Base-by-base conservation (phyloP, 2,888 invertebrate genomes). In the Pristionchus mayeri region DNA sequence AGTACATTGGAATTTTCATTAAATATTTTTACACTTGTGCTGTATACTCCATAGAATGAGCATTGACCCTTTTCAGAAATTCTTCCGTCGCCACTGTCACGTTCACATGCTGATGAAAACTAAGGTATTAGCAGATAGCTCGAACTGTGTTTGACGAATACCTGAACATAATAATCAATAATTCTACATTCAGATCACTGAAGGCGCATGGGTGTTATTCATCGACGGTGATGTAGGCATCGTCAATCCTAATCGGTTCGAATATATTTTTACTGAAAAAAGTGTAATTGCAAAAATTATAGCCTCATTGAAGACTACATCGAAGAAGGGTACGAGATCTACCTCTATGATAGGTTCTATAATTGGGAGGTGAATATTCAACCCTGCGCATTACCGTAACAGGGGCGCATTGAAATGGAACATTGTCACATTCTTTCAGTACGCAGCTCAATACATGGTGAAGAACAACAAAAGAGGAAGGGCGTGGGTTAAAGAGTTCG, bases 361-460 rank as follows among this genome's bases (percentile, higher is more conserved):
- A 75, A 75, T 24, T 75, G 75, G 75, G 75, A 75, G 48, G 75
- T 75, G n/a, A n/a, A n/a, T n/a, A n/a, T n/a, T n/a, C n/a, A n/a
- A n/a, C n/a, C n/a, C n/a, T n/a, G n/a, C n/a, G n/a, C n/a, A n/a
- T n/a, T n/a, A n/a, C n/a, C n/a, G n/a, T n/a, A n/a, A n/a, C n/a
- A n/a, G n/a, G n/a, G n/a, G n/a, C n/a, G n/a, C 1, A 63, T 37
- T 3, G 21, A 1, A 34, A 11, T 3, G 3, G 3, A 37, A 34
- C 27, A 7, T 34, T 37, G 21, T 24, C 6, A 40, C n/a, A n/a
- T n/a, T n/a, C 7, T 75, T 48, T 6, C 75, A 75, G 44, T 44
- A 44, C 48, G 34, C 48, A 3, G 9, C 44, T 44, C n/a, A n/a
- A n/a, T n/a, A n/a, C n/a, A n/a, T n/a, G n/a, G n/a, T n/a, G n/a